Base-by-base conservation (phyloP, 2,797 vertebrate genomes). In the Acanthurus lineatus region DNA sequence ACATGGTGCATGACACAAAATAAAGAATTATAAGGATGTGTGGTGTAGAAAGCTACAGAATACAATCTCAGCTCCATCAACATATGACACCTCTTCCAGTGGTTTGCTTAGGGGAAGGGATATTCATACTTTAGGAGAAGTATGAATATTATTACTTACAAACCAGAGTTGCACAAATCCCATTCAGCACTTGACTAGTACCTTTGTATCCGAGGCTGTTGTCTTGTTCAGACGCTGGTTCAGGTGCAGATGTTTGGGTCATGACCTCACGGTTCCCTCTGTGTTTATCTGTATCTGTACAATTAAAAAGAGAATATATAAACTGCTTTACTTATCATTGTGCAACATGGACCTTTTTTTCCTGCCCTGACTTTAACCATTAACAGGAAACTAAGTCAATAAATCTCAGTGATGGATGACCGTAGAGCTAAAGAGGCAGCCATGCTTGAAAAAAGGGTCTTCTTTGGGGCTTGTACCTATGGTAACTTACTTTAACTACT, bases 171-270 rank as follows among this genome's bases (percentile, higher is more conserved):
- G 19, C 20, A 61, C 0, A 22, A 56, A 60, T 48, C 11, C 22
- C 20, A 70, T 56, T 25, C 40, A 45, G 49, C n/a, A 35, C 9
- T 44, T 20, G 8, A 25, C 40, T 9, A 0, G 1, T 88, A 95
- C 94, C 95, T 93, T 94, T 95, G 87, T 95, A 95, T 62, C 92
- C 93, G 0, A 93, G 65, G 72, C 85, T 88, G 89, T 89, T 92
- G 85, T 94, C 94, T 56, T 90, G 84, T 58, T 92, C 89, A 8
- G 83, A 74, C 57, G 78, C 68, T 28, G 73, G 57, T 17, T 91
- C 86, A 25, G 90, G 69, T 54, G 62, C 45, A 40, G 94, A 77
- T 32, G 84, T 76, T 53, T 88, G 90, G 15, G 88, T 84, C 86
- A 85, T 73, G 60, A 70, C 76, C 22, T 92, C 93, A 28, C 20